Evolutionary conservation across 2,797 vertebrate genomes (phyloP).

Genomic region (Podarcis siculus): DNA sequence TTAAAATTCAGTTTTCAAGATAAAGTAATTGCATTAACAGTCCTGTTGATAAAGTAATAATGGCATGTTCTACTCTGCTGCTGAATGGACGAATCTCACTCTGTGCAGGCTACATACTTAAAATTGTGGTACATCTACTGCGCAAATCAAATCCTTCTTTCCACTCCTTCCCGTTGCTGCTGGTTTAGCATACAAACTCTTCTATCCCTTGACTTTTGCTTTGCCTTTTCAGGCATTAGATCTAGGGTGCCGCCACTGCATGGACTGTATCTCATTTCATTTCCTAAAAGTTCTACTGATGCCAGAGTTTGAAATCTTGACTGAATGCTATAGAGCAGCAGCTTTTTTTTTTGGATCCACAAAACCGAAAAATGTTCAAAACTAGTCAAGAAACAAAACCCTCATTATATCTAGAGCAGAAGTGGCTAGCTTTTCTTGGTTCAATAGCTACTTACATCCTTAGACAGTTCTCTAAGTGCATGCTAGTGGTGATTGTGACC

Average conservation of each 20-base stretch:
- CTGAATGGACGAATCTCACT: background rate
- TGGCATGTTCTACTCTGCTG: background rate
- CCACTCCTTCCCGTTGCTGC: too few species aligned
- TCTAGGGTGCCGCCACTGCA: background rate
- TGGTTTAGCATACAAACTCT: too few species aligned
- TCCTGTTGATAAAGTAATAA: background rate
- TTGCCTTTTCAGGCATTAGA: background rate
- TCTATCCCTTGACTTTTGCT: background rate
- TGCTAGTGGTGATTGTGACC: too few species aligned
- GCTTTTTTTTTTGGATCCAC: background rate
- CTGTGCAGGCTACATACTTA: background rate
- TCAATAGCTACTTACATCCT: too few species aligned
- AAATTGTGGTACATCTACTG: background rate
- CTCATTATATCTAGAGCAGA: background rate
- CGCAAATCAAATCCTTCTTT: too few species aligned
- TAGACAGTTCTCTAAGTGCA: too few species aligned
- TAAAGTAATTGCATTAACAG: background rate
- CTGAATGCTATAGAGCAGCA: background rate
- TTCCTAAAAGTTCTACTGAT: background rate
- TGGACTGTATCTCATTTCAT: background rate
- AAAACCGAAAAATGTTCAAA: background rate
- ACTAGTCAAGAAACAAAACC: background rate
- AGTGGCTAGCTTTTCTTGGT: too few species aligned
- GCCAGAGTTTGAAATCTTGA: background rate
- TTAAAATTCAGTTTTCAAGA: slow-evolving; percentile 31